Evolutionary conservation across 2,888 invertebrate genomes (phyloP).

Genomic region (Sarcophaga variegata): DNA sequence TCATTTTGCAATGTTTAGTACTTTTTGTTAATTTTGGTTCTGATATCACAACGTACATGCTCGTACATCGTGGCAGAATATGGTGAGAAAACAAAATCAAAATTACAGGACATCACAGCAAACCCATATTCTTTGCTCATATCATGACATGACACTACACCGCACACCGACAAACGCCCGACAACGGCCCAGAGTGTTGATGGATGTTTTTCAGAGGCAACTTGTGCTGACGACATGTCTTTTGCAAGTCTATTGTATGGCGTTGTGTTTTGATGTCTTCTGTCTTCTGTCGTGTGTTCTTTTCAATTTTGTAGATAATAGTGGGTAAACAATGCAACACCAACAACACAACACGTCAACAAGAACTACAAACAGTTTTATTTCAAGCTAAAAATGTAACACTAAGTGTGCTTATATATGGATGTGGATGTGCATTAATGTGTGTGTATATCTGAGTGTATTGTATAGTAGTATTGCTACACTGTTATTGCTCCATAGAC

Average conservation of each 20-base stretch:
- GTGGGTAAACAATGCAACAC: slow-evolving; percentile 50
- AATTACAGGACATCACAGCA: background rate
- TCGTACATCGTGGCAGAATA: background rate
- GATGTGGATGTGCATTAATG: background rate
- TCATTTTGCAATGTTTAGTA: slow-evolving; percentile 32
- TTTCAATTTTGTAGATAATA: slow-evolving; percentile 51
- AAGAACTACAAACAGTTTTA: slow-evolving; percentile 48
- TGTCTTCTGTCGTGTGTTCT: slow-evolving; percentile 4
- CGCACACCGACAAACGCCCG: slow-evolving; percentile 10
- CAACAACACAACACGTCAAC: slow-evolving; percentile 18
- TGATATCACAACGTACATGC: slow-evolving; percentile 5
- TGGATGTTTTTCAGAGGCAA: slow-evolving; percentile 63
- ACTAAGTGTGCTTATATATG: background rate
- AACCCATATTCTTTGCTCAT: slow-evolving; percentile 22
- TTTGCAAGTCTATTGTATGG: slow-evolving; percentile 67
- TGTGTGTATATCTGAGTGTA: background rate
- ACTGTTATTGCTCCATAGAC: slow-evolving; percentile 24
- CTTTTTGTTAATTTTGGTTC: slow-evolving; percentile 12
- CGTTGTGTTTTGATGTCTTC: slow-evolving; percentile 2
- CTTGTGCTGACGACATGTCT: slow-evolving; percentile 67
- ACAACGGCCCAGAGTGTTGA: slow-evolving; percentile 20
- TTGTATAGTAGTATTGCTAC: slow-evolving; percentile 33
- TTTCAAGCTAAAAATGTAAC: slow-evolving; percentile 49
- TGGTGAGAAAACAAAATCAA: background rate
- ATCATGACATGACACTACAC: slow-evolving; percentile 34